Percentiles rank a stretch among this genome's conserved stretches.
phyloP scores from a whole-genome alignment of 2,888 invertebrate genomes.

The Dasysyrphus albostriatus region DNA sequence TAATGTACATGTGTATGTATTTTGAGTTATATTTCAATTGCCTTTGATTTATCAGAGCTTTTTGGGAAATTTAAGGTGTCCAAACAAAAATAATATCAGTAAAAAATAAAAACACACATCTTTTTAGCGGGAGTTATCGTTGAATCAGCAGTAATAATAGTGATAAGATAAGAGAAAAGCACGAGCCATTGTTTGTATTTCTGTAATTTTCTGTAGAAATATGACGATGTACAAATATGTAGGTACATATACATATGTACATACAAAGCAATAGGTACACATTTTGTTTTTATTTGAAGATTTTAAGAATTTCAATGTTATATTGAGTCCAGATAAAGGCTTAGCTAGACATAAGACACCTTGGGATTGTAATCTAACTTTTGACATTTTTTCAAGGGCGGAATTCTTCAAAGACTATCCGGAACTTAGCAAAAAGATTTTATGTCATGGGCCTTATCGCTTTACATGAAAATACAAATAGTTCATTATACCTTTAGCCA shows the following conservation, averaged over 20 bases:
- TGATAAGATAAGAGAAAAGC: slow-evolving; percentile 1
- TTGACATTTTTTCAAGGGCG: not conserved
- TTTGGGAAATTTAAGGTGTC: not conserved
- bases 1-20: too few relatives aligned
- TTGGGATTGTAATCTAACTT: not conserved
- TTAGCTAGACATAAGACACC: not conserved
- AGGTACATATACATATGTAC: too few relatives aligned
- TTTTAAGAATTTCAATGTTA: not conserved
- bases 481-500: too few relatives aligned
- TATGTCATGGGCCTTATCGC: too few relatives aligned
- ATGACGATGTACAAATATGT: too few relatives aligned
- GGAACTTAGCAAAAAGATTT: too few relatives aligned
- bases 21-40: not conserved
- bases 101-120: not conserved
- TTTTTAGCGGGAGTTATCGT: not conserved
- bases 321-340: not conserved
- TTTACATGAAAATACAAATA: too few relatives aligned
- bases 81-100: not conserved
- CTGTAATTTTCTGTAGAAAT: too few relatives aligned
- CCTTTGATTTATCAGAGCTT: not conserved
- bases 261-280: too few relatives aligned
- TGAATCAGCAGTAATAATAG: not conserved
- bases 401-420: not conserved
- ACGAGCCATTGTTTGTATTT: not conserved
- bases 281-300: not conserved